Conservation (phyloP, 2,113 vertebrate species). For the Todiramphus saurophagus region DNA sequence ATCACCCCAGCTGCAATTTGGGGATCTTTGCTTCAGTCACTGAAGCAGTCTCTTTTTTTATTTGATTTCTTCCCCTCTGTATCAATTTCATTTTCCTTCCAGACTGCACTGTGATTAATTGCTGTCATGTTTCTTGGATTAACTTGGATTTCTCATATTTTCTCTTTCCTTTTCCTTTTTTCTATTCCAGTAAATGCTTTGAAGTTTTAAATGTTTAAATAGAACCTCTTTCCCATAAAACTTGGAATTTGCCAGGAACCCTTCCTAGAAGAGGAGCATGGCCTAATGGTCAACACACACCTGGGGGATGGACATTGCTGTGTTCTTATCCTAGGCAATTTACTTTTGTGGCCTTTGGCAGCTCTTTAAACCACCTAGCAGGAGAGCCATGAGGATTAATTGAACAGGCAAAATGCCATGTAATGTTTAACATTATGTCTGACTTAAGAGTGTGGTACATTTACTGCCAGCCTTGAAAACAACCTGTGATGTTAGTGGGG, state of each 20-base stretch:
- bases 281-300: not conserved
- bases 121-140: not conserved
- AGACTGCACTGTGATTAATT: not conserved
- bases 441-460: not conserved
- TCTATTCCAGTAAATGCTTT: conserved; percentile 21
- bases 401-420: not conserved
- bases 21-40: not conserved
- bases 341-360: not conserved
- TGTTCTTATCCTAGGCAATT: not conserved
- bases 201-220: conserved; percentile 43
- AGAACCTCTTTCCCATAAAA: conserved; percentile 22
- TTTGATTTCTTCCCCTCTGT: not conserved
- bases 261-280: not conserved
- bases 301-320: not conserved
- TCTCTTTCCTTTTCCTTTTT: conserved; percentile 6
- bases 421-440: not conserved
- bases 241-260: not conserved
- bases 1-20: not conserved
- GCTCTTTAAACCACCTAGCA: not conserved
- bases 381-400: not conserved
- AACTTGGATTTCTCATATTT: conserved; percentile 43
- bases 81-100: conserved; percentile 7
- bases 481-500: not conserved
- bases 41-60: not conserved
- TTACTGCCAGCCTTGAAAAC: not conserved